Conservation (phyloP, 2,113 vertebrate species). For the Pantherophis guttatus region DNA sequence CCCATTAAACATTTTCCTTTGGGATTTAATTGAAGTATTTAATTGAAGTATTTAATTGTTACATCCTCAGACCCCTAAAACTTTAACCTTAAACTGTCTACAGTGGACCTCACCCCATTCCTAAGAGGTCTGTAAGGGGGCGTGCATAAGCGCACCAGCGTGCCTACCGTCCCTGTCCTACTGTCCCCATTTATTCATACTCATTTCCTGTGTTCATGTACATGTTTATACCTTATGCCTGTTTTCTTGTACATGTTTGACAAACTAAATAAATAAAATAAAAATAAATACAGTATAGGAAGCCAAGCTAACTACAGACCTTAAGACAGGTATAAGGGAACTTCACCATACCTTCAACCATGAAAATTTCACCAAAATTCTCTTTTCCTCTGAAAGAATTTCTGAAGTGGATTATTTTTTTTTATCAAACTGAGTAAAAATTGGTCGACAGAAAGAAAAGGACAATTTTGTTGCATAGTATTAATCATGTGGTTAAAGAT, state of each 20-base stretch:
- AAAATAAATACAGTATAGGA: not conserved
- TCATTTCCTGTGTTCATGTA: too few relatives aligned
- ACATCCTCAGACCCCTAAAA: too few relatives aligned
- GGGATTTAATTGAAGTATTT: not conserved
- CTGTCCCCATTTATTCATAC: too few relatives aligned
- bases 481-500: not conserved
- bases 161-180: too few relatives aligned
- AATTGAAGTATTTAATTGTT: too few relatives aligned
- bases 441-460: not conserved
- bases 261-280: too few relatives aligned
- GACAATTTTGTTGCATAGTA: not conserved
- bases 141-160: too few relatives aligned
- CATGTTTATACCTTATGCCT: too few relatives aligned
- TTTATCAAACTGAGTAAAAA: not conserved
- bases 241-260: too few relatives aligned
- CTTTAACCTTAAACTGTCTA: too few relatives aligned
- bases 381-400: not conserved
- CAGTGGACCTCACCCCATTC: too few relatives aligned
- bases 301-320: not conserved
- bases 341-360: not conserved
- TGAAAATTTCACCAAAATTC: not conserved
- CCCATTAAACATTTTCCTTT: not conserved
- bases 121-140: too few relatives aligned
- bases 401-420: not conserved
- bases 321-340: not conserved